Evolutionary conservation across 2,888 invertebrate genomes (phyloP).

Genomic region (Drosophila buzzatii): DNA sequence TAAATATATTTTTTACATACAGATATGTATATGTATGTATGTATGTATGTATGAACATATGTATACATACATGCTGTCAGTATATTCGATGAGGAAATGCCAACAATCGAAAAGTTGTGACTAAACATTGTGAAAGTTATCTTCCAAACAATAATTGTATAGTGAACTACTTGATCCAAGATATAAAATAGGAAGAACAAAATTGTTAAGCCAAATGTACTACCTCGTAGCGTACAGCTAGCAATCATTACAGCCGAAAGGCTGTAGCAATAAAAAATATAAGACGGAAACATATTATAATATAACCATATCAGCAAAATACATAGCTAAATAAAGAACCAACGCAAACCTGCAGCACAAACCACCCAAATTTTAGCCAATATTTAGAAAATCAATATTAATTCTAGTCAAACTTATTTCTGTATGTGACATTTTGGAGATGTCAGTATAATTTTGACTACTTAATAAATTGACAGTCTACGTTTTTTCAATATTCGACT

Average conservation of each 20-base stretch:
- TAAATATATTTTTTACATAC: slow-evolving; percentile 20
- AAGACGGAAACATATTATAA: slow-evolving; percentile 18
- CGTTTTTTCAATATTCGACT: slow-evolving; percentile 14
- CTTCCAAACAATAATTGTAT: slow-evolving; percentile 20
- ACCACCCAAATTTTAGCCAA: slow-evolving; percentile 61
- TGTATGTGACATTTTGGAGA: neutral
- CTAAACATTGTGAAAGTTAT: slow-evolving; percentile 47
- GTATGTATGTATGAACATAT: too few relatives aligned
- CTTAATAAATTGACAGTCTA: slow-evolving; percentile 4
- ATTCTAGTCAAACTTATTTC: slow-evolving; percentile 50
- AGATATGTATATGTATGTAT: too few relatives aligned
- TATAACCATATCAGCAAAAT: slow-evolving; percentile 21
- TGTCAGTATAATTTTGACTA: slow-evolving; percentile 16
- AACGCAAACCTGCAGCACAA: slow-evolving; percentile 25
- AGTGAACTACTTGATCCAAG: slow-evolving; percentile 7
- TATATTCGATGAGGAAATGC: slow-evolving; percentile 21
- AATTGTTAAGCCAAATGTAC: slow-evolving; percentile 81
- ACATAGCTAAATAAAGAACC: slow-evolving; percentile 11
- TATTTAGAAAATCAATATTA: slow-evolving; percentile 64
- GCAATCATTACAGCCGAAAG: slow-evolving; percentile 70
- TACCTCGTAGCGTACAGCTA: slow-evolving; percentile 83
- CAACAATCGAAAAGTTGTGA: slow-evolving; percentile 9
- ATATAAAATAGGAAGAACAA: slow-evolving; percentile 74
- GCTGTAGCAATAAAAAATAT: slow-evolving; percentile 38
- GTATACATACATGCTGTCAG: neutral